Percentiles rank a stretch among this genome's conserved stretches.
These are phyloP conservation scores for Drosophila pseudotakahashii DNA, from an alignment of 2,888 invertebrate genomes.

Conservation along the genomic window DNA sequence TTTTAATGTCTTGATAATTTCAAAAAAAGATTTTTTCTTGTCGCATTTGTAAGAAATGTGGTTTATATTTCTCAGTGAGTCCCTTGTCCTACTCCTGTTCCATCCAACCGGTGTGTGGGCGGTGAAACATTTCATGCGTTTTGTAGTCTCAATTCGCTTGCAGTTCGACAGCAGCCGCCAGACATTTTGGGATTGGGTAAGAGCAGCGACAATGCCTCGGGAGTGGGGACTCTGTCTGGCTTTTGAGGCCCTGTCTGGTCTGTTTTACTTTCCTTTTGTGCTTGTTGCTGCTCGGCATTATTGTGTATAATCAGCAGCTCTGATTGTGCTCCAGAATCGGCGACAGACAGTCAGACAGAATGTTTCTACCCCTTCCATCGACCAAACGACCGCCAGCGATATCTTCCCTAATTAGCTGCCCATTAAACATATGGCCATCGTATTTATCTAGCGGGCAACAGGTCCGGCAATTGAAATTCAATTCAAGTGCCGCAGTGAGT, in stretches of 20 bases:
- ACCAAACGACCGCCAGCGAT: constrained; percentile 14
- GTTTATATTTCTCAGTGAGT: background rate
- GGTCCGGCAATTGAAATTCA: constrained; percentile 53
- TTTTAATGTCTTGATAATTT: too few relatives aligned
- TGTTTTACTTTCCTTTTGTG: constrained; percentile 47
- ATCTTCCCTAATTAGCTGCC: constrained; percentile 57
- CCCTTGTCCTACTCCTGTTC: constrained; percentile 21
- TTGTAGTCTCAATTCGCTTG: constrained; percentile 74
- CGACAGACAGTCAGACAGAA: constrained; percentile 44
- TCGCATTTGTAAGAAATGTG: background rate
- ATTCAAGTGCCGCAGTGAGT: constrained; percentile 72
- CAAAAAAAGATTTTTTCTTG: background rate
- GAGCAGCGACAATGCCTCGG: constrained; percentile 1
- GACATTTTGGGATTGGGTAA: constrained; percentile 50
- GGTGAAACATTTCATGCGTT: constrained; percentile 74
- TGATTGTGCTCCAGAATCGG: constrained; percentile 58
- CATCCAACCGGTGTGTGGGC: constrained; percentile 57
- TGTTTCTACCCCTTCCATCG: background rate
- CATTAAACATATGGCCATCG: constrained; percentile 35
- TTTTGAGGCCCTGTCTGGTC: constrained; percentile 35
- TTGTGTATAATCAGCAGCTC: constrained; percentile 58
- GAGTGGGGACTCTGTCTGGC: constrained; percentile 36
- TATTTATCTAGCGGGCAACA: constrained; percentile 49
- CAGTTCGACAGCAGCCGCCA: constrained; percentile 56
- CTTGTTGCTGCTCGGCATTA: constrained; percentile 39